These are phyloP conservation scores for Boleophthalmus pectinirostris DNA, from an alignment of 2,113 vertebrate species.

Conservation along the genomic window DNA sequence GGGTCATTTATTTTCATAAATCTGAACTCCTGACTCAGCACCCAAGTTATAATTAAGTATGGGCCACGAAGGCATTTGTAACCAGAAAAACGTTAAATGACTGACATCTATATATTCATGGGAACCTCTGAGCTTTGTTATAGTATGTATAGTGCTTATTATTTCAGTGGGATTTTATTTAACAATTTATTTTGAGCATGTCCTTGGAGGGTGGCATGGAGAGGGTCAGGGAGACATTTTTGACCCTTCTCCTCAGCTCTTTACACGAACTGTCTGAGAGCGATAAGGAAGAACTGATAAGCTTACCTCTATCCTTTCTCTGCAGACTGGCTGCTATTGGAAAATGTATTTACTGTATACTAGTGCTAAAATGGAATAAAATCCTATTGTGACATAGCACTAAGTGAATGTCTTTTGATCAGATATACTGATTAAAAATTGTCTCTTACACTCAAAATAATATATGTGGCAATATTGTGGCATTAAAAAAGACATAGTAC, in stretches of 20 bases:
- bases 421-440: not conserved
- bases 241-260: constrained; percentile 51
- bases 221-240: constrained; percentile 37
- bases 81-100: not conserved
- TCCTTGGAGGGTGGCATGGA: not conserved
- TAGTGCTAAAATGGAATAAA: not conserved
- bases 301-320: constrained; percentile 58
- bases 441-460: too few species aligned
- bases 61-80: not conserved
- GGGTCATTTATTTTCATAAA: constrained; percentile 67
- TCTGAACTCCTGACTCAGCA: constrained; percentile 30
- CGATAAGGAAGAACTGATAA: constrained; percentile 77
- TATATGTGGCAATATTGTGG: too few species aligned
- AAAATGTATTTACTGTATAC: constrained; percentile 58
- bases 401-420: not conserved
- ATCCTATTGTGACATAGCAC: not conserved
- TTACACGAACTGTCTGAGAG: constrained; percentile 71
- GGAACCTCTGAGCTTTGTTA: not conserved
- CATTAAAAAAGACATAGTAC: too few species aligned
- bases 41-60: constrained; percentile 18
- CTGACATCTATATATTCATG: constrained; percentile 1
- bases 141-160: not conserved
- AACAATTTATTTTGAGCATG: not conserved
- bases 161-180: not conserved
- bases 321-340: constrained; percentile 63